A percentile compares a stretch with the other conserved stretches of the same genome.
These are phyloP conservation scores for Emydoidea blandingii DNA, from an alignment of 2,797 vertebrate genomes.

Conservation along the genomic window DNA sequence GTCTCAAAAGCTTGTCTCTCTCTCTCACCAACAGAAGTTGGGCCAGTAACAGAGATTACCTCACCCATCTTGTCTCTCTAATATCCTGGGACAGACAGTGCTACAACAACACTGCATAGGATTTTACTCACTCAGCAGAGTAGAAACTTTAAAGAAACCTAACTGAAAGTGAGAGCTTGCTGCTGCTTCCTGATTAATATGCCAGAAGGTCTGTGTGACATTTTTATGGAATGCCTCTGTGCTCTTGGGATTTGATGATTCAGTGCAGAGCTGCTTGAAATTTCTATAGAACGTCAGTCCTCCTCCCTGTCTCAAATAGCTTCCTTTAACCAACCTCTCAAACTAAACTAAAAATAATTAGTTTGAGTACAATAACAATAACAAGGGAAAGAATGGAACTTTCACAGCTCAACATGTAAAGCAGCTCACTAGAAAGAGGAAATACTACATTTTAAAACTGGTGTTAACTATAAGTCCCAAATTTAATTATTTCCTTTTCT, in stretches of 20 bases:
- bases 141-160: constrained; percentile 17
- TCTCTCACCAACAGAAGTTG: too few species aligned
- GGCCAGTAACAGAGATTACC: too few species aligned
- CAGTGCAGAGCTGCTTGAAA: constrained; percentile 53
- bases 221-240: constrained; percentile 55
- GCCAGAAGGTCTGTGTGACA: constrained; percentile 68
- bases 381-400: constrained; percentile 25
- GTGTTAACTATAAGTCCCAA: neutral
- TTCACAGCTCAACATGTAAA: constrained; percentile 18
- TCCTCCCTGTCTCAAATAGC: constrained; percentile 26
- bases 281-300: constrained; percentile 48
- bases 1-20: too few species aligned
- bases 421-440: constrained; percentile 6
- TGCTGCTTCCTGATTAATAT: constrained; percentile 62
- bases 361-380: constrained; percentile 33
- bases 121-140: constrained; percentile 1
- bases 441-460: constrained; percentile 16
- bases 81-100: too few species aligned
- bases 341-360: constrained; percentile 40
- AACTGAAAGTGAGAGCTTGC: neutral
- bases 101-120: too few species aligned
- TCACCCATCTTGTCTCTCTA: too few species aligned
- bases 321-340: constrained; percentile 47
- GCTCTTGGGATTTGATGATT: constrained; percentile 75
- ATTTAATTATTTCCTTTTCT: neutral